Evolutionary conservation across 2,888 invertebrate genomes (phyloP), one percentile per base, ranked within the genome.

Genomic region (Rotaria sp.): DNA sequence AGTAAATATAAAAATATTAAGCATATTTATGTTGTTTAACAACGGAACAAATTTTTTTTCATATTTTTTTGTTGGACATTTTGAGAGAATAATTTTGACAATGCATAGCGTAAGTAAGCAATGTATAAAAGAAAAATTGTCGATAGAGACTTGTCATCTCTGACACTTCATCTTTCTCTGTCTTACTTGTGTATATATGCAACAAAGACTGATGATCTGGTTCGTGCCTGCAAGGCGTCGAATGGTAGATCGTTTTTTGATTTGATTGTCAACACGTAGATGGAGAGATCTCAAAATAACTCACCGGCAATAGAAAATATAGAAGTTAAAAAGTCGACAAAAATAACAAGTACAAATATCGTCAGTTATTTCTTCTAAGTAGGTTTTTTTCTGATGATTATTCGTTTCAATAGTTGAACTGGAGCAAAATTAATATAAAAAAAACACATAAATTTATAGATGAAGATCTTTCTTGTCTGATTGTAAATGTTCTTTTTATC

Each of bases 141-240:
- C n/a, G 57, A 59, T 59, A 67, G 35, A 15, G 35, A 67, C 67
- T 35, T 35, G 67, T 67, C 67, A 67, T 67, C 4, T 67, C 35
- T 35, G 67, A 67, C 67, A 67, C 67, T 67, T 67, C 21, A 67
- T 67, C 30, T 35, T 67, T 67, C 67, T 67, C 67, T 67, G 35
- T 35, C 30, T 67, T 67, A 67, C 30, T 15, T 35, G 30, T 35
- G 38, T 30, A 38, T 67, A 8, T 30, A 35, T 30, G 35, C 18
- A 67, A 35, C 30, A 30, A 21, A 67, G 30, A 35, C 35, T 18
- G 35, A 67, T 67, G 35, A 30, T 67, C 30, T 21, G 5, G 18
- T 67, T 30, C 10, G 30, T 21, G 30, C 35, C 35, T 7, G 5
- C 26, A 26, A 55, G 26, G 55, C 55, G 55, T 18, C 21, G 30